phyloP scores from a whole-genome alignment of 2,888 invertebrate species.

The Saturnia japonica region DNA sequence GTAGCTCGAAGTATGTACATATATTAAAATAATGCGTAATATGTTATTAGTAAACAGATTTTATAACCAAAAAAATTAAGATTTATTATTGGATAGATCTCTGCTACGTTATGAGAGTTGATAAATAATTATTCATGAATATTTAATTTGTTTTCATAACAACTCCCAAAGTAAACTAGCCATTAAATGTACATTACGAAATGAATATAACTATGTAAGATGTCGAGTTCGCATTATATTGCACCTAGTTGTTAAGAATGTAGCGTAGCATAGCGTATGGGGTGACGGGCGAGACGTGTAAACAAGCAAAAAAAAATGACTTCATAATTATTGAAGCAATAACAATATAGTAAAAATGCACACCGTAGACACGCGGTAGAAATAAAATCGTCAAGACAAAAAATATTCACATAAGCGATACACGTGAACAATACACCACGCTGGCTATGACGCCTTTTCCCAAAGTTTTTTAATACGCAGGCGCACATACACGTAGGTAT shows the following conservation, averaged over 20 bases:
- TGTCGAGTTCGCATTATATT: slow-evolving; percentile 68
- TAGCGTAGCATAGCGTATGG: slow-evolving; percentile 62
- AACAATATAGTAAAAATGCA: no score
- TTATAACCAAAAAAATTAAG: slow-evolving; percentile 7
- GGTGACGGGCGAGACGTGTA: slow-evolving; percentile 50
- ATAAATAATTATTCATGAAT: slow-evolving; percentile 42
- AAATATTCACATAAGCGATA: no score
- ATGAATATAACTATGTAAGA: slow-evolving; percentile 50
- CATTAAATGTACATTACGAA: slow-evolving; percentile 56
- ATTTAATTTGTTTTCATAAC: slow-evolving; percentile 32
- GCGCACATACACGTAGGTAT: no score
- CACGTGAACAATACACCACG: no score
- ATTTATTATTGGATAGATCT: slow-evolving; percentile 12
- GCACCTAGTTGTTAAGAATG: slow-evolving; percentile 73
- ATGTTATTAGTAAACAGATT: slow-evolving; percentile 13
- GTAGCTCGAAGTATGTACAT: background rate
- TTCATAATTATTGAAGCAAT: background rate
- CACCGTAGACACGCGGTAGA: no score
- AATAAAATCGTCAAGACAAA: no score
- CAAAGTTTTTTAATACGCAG: no score
- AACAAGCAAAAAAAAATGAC: background rate
- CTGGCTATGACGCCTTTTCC: no score
- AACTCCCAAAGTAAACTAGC: slow-evolving; percentile 47
- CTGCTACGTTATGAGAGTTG: slow-evolving; percentile 36
- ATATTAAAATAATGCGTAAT: background rate